These are phyloP conservation scores for Psilopogon haemacephalus DNA, from an alignment of 2,113 vertebrate genomes.

Conservation along the genomic window DNA sequence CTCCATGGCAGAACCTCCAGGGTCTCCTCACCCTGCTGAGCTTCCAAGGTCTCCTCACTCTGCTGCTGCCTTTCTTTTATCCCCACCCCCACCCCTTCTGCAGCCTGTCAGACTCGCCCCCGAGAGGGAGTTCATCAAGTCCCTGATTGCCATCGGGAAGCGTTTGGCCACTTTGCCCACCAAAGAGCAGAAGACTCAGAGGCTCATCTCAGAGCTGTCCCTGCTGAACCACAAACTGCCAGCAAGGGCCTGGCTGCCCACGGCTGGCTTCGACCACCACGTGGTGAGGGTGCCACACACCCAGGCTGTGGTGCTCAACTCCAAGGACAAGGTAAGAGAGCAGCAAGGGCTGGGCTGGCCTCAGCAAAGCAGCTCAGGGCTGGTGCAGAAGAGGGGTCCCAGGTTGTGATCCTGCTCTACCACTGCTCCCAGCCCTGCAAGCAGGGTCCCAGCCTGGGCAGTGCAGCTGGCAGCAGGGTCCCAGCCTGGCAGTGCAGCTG, in stretches of 20 bases:
- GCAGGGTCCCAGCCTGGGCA: too few species aligned
- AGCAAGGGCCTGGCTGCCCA: slow-evolving; percentile 91
- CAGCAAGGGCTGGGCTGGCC: too few species aligned
- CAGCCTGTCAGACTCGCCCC: slow-evolving; percentile 90
- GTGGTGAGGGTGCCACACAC: slow-evolving; percentile 92
- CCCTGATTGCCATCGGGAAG: slow-evolving; percentile 92
- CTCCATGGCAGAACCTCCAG: neutral
- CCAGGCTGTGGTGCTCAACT: slow-evolving; percentile 94
- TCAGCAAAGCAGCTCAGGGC: too few species aligned
- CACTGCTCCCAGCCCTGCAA: too few species aligned
- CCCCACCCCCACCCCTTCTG: neutral
- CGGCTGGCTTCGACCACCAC: slow-evolving; percentile 89
- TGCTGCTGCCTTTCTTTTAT: neutral
- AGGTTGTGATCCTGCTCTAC: too few species aligned
- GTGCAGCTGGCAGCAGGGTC: too few species aligned
- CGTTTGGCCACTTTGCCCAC: slow-evolving; percentile 92
- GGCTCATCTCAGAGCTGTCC: slow-evolving; percentile 91
- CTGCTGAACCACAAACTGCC: slow-evolving; percentile 96
- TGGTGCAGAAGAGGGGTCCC: too few species aligned
- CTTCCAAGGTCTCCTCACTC: neutral
- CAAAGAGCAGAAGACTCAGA: slow-evolving; percentile 95
- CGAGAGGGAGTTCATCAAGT: slow-evolving; percentile 94
- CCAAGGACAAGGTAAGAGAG: slow-evolving; percentile 90
- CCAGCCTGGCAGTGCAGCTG: too few species aligned
- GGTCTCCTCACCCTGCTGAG: neutral